These are phyloP conservation scores for Peromyscus attwateri DNA, from an alignment of 2,797 vertebrate species.

Conservation along the genomic window DNA sequence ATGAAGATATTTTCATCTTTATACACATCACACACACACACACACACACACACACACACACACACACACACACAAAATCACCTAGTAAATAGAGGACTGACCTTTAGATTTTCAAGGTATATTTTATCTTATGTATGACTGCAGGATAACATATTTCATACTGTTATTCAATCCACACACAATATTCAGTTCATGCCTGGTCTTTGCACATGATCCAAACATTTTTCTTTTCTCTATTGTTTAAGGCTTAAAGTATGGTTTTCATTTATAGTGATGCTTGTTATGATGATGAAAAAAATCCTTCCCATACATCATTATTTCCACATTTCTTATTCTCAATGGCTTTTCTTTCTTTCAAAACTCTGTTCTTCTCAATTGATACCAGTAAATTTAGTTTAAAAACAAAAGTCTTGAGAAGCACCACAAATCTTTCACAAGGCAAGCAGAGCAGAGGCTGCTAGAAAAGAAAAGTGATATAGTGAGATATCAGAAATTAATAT, in stretches of 20 bases:
- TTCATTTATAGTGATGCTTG: not conserved
- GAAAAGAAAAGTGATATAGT: not conserved
- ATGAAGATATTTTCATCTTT: not conserved
- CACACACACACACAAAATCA: not conserved
- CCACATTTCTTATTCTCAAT: not conserved
- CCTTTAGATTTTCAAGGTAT: not conserved
- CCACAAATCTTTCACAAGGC: not conserved
- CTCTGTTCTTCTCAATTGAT: not conserved
- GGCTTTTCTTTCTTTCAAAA: slow-evolving; percentile 28
- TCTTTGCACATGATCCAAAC: not conserved
- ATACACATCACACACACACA: not conserved
- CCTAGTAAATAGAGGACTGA: not conserved
- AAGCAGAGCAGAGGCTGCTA: not conserved
- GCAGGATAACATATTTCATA: not conserved
- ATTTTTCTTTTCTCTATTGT: not conserved
- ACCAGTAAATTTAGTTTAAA: slow-evolving; percentile 59
- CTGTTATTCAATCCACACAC: not conserved
- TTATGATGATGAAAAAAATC: not conserved
- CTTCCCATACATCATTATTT: not conserved
- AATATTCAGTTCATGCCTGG: not conserved
- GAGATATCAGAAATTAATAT: slow-evolving; percentile 56
- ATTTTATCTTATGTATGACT: not conserved
- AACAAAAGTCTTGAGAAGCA: slow-evolving; percentile 7
- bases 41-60: not conserved
- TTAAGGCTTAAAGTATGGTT: not conserved